Evolutionary conservation across 92 coral and sea anemone species (phyloP).

Genomic region (Epizoanthus stellaris): DNA sequence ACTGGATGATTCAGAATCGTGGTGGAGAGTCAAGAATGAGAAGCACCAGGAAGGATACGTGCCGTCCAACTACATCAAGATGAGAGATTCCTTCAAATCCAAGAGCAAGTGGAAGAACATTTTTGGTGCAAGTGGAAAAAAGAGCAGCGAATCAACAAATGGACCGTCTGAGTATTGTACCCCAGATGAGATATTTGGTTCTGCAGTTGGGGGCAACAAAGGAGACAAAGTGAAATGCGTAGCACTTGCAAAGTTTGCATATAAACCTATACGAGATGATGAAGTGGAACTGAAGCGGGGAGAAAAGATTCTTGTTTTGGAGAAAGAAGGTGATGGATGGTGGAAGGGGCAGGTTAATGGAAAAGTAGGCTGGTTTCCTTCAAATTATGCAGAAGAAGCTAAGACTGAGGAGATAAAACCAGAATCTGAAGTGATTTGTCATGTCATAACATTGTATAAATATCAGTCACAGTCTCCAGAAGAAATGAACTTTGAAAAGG

Average conservation of each 20-base stretch:
- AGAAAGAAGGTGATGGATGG: slow-evolving; percentile 98
- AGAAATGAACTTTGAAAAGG: slow-evolving; percentile 90
- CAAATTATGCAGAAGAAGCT: slow-evolving; percentile 77
- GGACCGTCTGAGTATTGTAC: slow-evolving; percentile 82
- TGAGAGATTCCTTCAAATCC: slow-evolving; percentile 63
- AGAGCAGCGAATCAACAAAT: slow-evolving; percentile 65
- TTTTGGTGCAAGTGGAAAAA: slow-evolving; percentile 67
- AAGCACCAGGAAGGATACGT: slow-evolving; percentile 83
- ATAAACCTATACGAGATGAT: slow-evolving; percentile 84
- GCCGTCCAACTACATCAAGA: slow-evolving; percentile 93
- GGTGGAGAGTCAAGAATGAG: slow-evolving; percentile 99
- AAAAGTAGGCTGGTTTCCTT: slow-evolving; percentile 94
- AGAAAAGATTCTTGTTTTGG: slow-evolving; percentile 83
- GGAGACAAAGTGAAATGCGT: slow-evolving; percentile 62
- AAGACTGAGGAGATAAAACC: slow-evolving; percentile 32
- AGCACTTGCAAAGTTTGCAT: slow-evolving; percentile 84
- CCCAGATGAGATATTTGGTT: slow-evolving; percentile 74
- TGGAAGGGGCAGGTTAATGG: slow-evolving; percentile 88
- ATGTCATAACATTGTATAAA: slow-evolving; percentile 84
- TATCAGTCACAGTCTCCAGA: slow-evolving; percentile 81
- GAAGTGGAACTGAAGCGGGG: slow-evolving; percentile 90
- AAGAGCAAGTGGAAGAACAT: slow-evolving; percentile 68
- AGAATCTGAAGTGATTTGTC: slow-evolving; percentile 63
- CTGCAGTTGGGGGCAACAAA: slow-evolving; percentile 48
- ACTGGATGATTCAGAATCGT: slow-evolving; percentile 87